These are phyloP conservation scores for Alloscopus bannaensis DNA, from an alignment of 2,888 invertebrate species.

Conservation along the genomic window DNA sequence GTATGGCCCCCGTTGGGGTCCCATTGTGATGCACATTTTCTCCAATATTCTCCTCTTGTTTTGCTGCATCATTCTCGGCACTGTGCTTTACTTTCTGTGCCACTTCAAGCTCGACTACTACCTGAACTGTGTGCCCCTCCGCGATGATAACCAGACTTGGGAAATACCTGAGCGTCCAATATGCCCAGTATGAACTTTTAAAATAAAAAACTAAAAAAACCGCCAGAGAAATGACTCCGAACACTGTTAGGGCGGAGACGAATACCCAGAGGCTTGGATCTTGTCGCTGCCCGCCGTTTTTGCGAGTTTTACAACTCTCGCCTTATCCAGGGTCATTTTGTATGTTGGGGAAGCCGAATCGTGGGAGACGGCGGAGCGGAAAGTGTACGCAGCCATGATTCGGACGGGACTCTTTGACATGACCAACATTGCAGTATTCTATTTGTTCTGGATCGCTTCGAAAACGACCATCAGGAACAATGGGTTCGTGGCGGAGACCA, in stretches of 20 bases:
- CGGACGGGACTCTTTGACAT: conserved; percentile 33
- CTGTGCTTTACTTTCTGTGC: conserved; percentile 24
- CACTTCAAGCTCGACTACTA: conserved; percentile 35
- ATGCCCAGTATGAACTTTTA: conserved; percentile 22
- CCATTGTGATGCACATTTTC: conserved; percentile 27
- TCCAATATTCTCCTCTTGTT: conserved; percentile 28
- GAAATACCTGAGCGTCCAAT: not conserved
- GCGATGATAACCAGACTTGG: conserved; percentile 10
- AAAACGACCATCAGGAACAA: not conserved
- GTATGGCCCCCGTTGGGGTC: conserved; percentile 34
- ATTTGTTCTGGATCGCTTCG: conserved; percentile 28
- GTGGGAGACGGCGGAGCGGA: conserved; percentile 19
- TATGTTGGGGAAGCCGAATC: conserved; percentile 27
- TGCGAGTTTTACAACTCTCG: conserved; percentile 29
- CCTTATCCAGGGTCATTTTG: conserved; percentile 25
- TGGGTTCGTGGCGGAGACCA: conserved; percentile 37
- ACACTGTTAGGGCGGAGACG: conserved; percentile 31
- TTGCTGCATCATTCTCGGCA: conserved; percentile 3
- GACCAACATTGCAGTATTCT: conserved; percentile 44
- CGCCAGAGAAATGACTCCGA: too few species aligned
- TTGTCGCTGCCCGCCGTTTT: conserved; percentile 38
- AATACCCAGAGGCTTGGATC: conserved; percentile 8
- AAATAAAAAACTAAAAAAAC: not conserved
- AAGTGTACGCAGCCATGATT: conserved; percentile 40
- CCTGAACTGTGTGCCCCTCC: conserved; percentile 13